Conservation (phyloP, 2,888 invertebrate species). For the Drosophila cognata region DNA sequence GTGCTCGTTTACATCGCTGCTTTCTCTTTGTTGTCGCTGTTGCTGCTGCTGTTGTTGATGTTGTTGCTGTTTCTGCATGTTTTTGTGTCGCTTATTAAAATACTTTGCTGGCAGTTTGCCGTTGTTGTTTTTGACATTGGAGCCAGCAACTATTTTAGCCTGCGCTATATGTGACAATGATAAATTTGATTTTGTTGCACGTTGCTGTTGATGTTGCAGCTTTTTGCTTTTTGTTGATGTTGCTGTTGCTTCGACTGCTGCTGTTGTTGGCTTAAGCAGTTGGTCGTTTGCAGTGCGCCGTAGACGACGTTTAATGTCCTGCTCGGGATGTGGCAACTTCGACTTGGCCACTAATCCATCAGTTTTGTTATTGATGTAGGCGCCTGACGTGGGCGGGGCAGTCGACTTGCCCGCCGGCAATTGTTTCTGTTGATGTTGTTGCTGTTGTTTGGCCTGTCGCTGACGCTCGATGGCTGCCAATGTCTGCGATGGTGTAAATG, state of each 20-base stretch:
- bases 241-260: constrained; percentile 54
- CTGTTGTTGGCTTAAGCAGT: constrained; percentile 49
- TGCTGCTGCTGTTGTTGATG: constrained; percentile 39
- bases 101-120: constrained; percentile 76
- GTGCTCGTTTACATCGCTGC: constrained; percentile 70
- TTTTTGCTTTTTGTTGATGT: constrained; percentile 65
- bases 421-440: constrained; percentile 36
- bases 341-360: constrained; percentile 76
- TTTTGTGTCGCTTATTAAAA: constrained; percentile 82
- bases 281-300: constrained; percentile 67
- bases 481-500: constrained; percentile 84
- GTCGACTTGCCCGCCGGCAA: constrained; percentile 31
- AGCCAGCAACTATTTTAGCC: constrained; percentile 52
- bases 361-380: constrained; percentile 81
- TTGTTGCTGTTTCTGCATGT: constrained; percentile 73
- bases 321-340: constrained; percentile 40
- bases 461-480: constrained; percentile 81
- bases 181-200: constrained; percentile 82
- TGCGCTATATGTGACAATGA: constrained; percentile 81
- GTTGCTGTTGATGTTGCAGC: constrained; percentile 51
- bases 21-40: constrained; percentile 23
- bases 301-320: constrained; percentile 66
- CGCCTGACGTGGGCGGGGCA: constrained; percentile 41
- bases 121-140: constrained; percentile 58
- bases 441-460: constrained; percentile 67